Base-by-base conservation (phyloP, 2,113 vertebrate genomes). In the Oenanthe melanoleuca region DNA sequence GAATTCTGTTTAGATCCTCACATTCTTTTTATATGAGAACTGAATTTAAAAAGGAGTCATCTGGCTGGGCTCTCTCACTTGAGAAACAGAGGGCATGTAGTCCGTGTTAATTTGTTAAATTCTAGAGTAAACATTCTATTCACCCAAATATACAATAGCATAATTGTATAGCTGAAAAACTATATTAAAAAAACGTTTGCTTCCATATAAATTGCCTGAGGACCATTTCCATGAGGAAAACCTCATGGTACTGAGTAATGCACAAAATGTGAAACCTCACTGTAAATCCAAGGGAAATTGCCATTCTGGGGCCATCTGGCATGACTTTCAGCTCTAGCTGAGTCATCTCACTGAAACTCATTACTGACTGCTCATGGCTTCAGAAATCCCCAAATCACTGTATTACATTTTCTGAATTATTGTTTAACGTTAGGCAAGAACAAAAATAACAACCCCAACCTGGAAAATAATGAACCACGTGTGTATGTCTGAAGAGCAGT, bases 21-120 rank as follows among this genome's bases (percentile, higher is more conserved):
- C 88, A 81, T 96, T 85, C 66, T 94, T 94, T 81, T 87, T 80
- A 57, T 75, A 65, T 87, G 85, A 94, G 47, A 71, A 69, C 37
- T 78, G 71, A 88, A 87, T 91, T 89, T 5, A 59, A 95, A 77
- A 70, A 71, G 11, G 26, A 84, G 29, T 90, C 59, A 72, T 26
- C 67, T 91, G 61, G 12, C 74, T 89, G 42, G 67, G 44, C 44
- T 86, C 23, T 88, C 73, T 80, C 63, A 69, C 57, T 79, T 84
- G 53, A 92, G 57, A 80, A 88, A 81, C 31, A 86, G 56, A 56
- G 73, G 66, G 6, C 49, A 34, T 37, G 26, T 37, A 63, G 70
- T 53, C 79, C 0, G 0, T 52, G 75, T 49, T 83, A 86, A 86
- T 86, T 90, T 71, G 71, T 90, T 88, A 47, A 74, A 80, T 88